A percentile compares a stretch with the other conserved stretches of the same genome.
These are phyloP conservation scores for Pammene fasciana DNA, from an alignment of 2,888 invertebrate species.

Conservation along the genomic window DNA sequence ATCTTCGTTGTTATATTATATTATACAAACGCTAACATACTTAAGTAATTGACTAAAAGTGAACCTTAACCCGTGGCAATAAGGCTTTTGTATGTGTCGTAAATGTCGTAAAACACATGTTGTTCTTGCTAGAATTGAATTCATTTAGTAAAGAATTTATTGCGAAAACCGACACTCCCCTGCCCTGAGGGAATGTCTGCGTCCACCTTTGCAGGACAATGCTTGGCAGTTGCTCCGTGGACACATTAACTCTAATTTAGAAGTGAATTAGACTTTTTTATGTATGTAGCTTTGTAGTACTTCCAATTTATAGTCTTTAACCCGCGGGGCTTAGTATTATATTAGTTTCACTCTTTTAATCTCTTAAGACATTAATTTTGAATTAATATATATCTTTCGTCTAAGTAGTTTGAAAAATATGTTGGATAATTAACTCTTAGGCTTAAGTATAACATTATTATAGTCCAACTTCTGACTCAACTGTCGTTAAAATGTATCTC, in stretches of 20 bases:
- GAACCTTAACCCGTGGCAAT: not conserved
- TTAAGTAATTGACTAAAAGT: not conserved
- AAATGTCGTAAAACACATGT: not conserved
- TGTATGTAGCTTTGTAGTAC: not conserved
- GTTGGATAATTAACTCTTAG: conserved; percentile 25
- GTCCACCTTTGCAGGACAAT: conserved; percentile 36
- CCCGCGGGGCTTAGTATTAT: not conserved
- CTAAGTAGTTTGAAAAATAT: conserved; percentile 4
- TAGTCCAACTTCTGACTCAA: conserved; percentile 26
- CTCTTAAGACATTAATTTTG: not conserved
- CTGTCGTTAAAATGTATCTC: conserved; percentile 35
- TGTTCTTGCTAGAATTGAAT: conserved; percentile 50
- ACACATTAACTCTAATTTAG: conserved; percentile 38
- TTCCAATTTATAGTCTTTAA: not conserved
- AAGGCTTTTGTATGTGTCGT: not conserved
- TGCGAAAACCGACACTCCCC: conserved; percentile 49
- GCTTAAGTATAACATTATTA: conserved; percentile 20
- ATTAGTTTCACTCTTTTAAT: not conserved
- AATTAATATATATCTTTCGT: not conserved
- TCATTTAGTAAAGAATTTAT: conserved; percentile 54
- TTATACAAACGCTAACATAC: no score
- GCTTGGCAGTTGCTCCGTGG: conserved; percentile 19
- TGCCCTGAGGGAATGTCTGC: conserved; percentile 40
- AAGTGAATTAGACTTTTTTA: conserved; percentile 32
- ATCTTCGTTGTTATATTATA: no score